These are phyloP conservation scores for Pseudochirops cupreus DNA, from an alignment of 2,797 vertebrate genomes.

Conservation along the genomic window DNA sequence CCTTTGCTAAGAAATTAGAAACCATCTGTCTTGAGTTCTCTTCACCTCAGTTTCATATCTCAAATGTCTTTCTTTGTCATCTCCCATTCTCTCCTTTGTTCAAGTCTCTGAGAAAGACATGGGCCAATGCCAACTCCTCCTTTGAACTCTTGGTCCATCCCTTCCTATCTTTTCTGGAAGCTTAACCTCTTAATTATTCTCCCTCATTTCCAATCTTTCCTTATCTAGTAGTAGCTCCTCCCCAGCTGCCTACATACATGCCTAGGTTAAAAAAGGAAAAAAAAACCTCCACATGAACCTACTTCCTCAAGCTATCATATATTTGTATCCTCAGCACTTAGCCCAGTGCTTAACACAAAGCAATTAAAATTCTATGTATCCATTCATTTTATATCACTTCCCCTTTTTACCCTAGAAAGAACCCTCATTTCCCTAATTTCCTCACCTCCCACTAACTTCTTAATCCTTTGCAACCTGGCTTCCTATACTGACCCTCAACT, in stretches of 20 bases:
- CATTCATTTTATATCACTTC: neutral
- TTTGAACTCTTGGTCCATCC: neutral
- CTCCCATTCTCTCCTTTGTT: neutral
- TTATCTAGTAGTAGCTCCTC: neutral
- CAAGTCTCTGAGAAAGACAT: neutral
- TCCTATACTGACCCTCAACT: neutral
- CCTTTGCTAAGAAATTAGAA: neutral
- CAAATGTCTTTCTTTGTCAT: neutral
- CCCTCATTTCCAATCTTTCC: neutral
- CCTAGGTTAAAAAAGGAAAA: neutral
- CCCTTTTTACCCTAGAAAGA: neutral
- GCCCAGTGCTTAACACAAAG: neutral
- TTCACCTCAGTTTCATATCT: neutral
- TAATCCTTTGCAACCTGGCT: neutral
- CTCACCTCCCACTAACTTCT: neutral
- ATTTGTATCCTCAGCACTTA: neutral
- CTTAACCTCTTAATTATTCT: neutral
- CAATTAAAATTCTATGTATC: neutral
- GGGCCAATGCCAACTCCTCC: neutral
- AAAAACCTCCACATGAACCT: neutral
- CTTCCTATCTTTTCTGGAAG: neutral
- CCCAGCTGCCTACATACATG: neutral
- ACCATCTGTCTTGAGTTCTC: neutral
- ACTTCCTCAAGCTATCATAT: neutral
- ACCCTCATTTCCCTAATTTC: neutral